Percentiles rank a stretch among this genome's conserved stretches.
phyloP scores from a whole-genome alignment of 92 coral and sea anemone species.

The Metridium senile region DNA sequence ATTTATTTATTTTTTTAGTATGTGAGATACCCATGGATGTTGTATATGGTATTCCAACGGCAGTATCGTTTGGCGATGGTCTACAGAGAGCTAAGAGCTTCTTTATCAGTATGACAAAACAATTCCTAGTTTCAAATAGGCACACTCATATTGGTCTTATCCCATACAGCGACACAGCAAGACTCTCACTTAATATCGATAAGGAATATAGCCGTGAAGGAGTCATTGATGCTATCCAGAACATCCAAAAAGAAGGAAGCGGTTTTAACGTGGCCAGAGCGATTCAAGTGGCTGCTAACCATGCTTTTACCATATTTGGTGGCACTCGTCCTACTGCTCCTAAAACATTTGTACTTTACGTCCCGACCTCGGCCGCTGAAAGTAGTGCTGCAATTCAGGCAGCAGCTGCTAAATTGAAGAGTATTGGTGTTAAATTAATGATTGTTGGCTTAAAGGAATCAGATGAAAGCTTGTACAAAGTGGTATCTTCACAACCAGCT shows the following conservation, averaged over 20 bases:
- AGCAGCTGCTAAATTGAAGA: conserved; percentile 64
- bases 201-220: conserved; percentile 18
- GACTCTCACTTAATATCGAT: conserved; percentile 45
- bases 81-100: conserved; percentile 50
- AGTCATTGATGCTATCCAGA: conserved; percentile 25
- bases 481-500: conserved; percentile 66
- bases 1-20: conserved; percentile 35
- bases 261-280: conserved; percentile 57
- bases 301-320: conserved; percentile 82
- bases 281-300: conserved; percentile 63
- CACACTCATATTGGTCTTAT: conserved; percentile 64
- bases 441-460: conserved; percentile 49
- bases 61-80: conserved; percentile 36
- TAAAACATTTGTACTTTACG: conserved; percentile 75
- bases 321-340: conserved; percentile 82
- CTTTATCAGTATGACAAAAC: conserved; percentile 40
- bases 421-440: conserved; percentile 76
- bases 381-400: conserved; percentile 40
- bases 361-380: conserved; percentile 47
- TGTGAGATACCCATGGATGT: conserved; percentile 67
- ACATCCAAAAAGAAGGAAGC: conserved; percentile 51
- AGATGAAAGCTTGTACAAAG: conserved; percentile 37
- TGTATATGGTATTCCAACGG: conserved; percentile 73
- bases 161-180: conserved; percentile 58
- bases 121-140: conserved; percentile 38